Conservation (phyloP, 1,140 invertebrate genomes). For the Cyphomyrmex costatus region DNA sequence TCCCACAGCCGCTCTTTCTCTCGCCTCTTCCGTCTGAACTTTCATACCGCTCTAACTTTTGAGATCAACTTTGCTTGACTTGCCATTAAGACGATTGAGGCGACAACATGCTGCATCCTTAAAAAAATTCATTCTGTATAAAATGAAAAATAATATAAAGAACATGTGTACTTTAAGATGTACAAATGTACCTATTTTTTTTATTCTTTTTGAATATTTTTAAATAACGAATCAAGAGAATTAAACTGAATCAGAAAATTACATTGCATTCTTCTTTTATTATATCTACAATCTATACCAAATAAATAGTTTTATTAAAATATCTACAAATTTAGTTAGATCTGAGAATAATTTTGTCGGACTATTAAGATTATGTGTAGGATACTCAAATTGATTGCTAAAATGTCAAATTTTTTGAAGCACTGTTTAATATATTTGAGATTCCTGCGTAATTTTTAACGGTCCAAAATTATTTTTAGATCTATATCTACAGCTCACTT, state of each 20-base stretch:
- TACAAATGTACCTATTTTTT: neutral
- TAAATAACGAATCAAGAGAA: neutral
- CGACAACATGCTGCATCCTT: neutral
- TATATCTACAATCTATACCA: neutral
- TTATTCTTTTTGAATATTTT: neutral
- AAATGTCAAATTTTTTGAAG: too few relatives aligned
- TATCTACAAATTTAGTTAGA: too few relatives aligned
- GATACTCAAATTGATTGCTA: too few relatives aligned
- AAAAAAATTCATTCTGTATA: too few relatives aligned
- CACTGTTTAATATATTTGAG: too few relatives aligned
- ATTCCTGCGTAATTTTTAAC: too few relatives aligned
- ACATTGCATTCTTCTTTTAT: neutral
- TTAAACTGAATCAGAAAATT: neutral
- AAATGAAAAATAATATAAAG: neutral
- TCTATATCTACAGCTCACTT: too few relatives aligned
- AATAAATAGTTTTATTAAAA: too few relatives aligned
- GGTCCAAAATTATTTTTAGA: too few relatives aligned
- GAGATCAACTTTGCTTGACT: slow-evolving; percentile 3
- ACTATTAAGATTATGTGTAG: too few relatives aligned
- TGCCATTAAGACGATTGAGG: neutral
- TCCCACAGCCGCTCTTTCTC: slow-evolving; percentile 45
- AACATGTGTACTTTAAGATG: neutral
- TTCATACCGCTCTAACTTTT: slow-evolving; percentile 18
- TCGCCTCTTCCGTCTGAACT: slow-evolving; percentile 29
- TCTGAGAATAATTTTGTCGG: too few relatives aligned